These are phyloP conservation scores for Schizothorax lantsangensis DNA, from an alignment of 2,797 vertebrate genomes.

Conservation along the genomic window DNA sequence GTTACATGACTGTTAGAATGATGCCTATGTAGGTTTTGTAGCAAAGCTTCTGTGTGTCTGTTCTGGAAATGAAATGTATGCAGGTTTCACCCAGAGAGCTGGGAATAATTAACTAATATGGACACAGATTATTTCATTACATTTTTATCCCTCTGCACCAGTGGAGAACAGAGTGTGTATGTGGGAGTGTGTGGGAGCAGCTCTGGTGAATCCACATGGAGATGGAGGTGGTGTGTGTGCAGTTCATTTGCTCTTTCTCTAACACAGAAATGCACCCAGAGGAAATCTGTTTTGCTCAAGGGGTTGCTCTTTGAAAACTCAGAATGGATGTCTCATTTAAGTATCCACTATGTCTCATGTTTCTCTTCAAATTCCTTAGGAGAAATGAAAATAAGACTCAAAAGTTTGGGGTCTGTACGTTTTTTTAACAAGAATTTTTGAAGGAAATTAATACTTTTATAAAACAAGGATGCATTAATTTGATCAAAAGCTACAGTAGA, in stretches of 20 bases:
- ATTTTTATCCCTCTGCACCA: conserved; percentile 40
- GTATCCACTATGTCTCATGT: neutral
- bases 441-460: neutral
- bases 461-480: neutral
- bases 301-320: neutral
- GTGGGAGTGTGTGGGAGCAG: conserved; percentile 42
- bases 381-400: neutral
- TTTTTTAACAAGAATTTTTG: neutral
- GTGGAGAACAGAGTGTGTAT: conserved; percentile 29
- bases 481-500: neutral
- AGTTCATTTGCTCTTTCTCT: conserved; percentile 12
- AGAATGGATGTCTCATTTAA: conserved; percentile 15
- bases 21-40: neutral
- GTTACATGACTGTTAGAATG: neutral
- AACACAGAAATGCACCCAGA: conserved; percentile 23
- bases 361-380: neutral
- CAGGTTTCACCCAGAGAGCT: conserved; percentile 31
- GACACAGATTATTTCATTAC: conserved; percentile 46
- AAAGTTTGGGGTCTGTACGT: neutral
- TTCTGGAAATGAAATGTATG: conserved; percentile 8
- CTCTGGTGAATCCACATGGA: conserved; percentile 37
- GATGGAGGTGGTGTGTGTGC: conserved; percentile 22
- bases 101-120: conserved; percentile 47
- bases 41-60: conserved; percentile 44
- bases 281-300: neutral